Conservation (phyloP, 2,797 vertebrate species). For the Oreochromis grahami region DNA sequence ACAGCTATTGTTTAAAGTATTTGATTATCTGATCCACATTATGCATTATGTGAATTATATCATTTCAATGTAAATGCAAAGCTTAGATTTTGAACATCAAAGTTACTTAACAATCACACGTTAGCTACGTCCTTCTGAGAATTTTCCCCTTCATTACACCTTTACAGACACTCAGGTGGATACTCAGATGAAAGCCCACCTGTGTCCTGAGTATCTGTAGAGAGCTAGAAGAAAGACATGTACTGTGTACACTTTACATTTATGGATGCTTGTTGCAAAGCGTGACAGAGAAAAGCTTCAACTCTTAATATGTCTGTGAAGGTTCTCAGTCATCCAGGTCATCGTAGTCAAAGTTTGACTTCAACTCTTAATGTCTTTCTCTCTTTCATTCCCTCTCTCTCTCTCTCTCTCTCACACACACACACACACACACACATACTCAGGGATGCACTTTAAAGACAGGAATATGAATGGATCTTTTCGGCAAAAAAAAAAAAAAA, state of each 20-base stretch:
- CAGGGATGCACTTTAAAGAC: not conserved
- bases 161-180: not conserved
- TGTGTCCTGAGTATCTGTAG: not conserved
- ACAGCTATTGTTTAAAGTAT: not conserved
- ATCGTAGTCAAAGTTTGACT: not conserved
- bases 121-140: conserved; percentile 32
- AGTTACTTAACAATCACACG: not conserved
- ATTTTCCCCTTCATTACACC: conserved; percentile 10
- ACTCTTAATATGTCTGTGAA: not conserved
- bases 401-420: not conserved
- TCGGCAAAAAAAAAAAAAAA: too few species aligned
- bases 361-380: not conserved
- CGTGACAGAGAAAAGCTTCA: not conserved
- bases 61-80: not conserved
- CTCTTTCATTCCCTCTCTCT: not conserved
- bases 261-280: not conserved
- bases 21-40: not conserved
- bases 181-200: not conserved
- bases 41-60: not conserved
- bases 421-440: not conserved
- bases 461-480: not conserved
- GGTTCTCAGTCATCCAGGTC: too few species aligned
- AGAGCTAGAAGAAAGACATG: not conserved
- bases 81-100: not conserved
- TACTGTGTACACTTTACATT: not conserved